Evolutionary conservation across 2,797 vertebrate species (phyloP), one percentile per base, ranked within the genome.

Genomic region (Microhierax caerulescens): DNA sequence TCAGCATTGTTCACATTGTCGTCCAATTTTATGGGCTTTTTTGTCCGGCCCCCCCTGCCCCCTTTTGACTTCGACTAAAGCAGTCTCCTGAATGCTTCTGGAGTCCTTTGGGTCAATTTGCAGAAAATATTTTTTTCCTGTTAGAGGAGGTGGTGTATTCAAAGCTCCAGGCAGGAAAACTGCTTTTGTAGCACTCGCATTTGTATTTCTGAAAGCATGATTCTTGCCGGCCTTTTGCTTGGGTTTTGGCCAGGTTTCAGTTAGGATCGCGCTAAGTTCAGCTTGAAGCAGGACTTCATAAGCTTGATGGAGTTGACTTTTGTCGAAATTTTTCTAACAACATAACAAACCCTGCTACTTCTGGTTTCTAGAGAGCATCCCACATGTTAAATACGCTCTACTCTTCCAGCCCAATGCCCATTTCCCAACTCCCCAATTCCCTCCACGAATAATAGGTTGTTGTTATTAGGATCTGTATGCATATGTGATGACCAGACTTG

Each of bases 1-100:
- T 93, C 64, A 74, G 65, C 51, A 60, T 90, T 95, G 90, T 90
- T 97, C 85, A 45, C 79, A 82, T 79, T 95, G 73, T 90, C n/a
- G 88, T 85, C 61, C 51, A 78, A 8, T 51, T 51, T 75, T 85
- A 67, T 68, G 39, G 27, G 13, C 18, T 37, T 74, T 68, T 77
- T 20, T 28, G 24, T 23, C 12, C 59, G 86, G 18, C n/a, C 3
- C 4, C 3, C 3, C n/a, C n/a, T n/a, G n/a, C n/a, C n/a, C 9
- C 12, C 17, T 54, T 77, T 94, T 81, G 41, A 47, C 56, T 87
- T 88, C 2, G 4, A 74, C 74, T 85, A 39, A 65, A 94, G 41
- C 36, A 70, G 36, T 64, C 78, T 93, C 41, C 92, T 88, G 39
- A 93, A 84, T 78, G 72, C 53, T 78, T 75, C 24, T 73, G 45